Base-by-base conservation (phyloP, 2,888 invertebrate genomes). In the Amiota communis region DNA sequence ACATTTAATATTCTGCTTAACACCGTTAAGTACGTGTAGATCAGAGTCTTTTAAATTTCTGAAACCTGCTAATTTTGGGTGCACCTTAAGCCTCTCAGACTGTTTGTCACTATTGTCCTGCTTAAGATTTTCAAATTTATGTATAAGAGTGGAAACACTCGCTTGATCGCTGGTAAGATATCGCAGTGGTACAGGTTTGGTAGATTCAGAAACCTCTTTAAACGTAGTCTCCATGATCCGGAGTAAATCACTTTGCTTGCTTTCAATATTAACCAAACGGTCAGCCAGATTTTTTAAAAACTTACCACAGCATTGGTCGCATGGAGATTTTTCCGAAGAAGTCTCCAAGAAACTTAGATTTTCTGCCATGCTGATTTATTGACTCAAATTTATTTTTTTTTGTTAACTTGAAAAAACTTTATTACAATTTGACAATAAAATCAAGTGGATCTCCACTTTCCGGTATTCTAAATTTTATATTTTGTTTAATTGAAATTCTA, bases 61-160 rank as follows among this genome's bases (percentile, higher is more conserved):
- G n/a, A 9, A 57, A 57, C 6, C 13, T 15, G n/a, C 10, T 15
- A 9, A 3, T 23, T 23, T 23, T 23, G 23, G 1, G 23, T 36
- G 8, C 2, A 36, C 36, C 36, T 36, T 36, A 2, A 1, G 2
- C n/a, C 46, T 12, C 53, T 10, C 23, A 23, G 23, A 23, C 23
- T 23, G 23, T 23, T 23, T 23, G 23, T 23, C 23, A 23, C 23
- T 2, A 23, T 53, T 12, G 8, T n/a, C 23, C n/a, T 63, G 10
- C 13, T 68, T 53, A 2, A 68, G 12, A 2, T 20, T 9, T n/a
- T 68, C 67, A n/a, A 68, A 68, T n/a, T 51, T 47, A 23, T 23
- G 23, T 51, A 68, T 36, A 13, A 68, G 23, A 1, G 53, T 10
- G 6, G 36, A 2, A 6, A 36, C 36, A 36, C 8, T 2, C 36